Base-by-base conservation (phyloP, 2,888 invertebrate genomes). In the Sminthurides aquaticus region DNA sequence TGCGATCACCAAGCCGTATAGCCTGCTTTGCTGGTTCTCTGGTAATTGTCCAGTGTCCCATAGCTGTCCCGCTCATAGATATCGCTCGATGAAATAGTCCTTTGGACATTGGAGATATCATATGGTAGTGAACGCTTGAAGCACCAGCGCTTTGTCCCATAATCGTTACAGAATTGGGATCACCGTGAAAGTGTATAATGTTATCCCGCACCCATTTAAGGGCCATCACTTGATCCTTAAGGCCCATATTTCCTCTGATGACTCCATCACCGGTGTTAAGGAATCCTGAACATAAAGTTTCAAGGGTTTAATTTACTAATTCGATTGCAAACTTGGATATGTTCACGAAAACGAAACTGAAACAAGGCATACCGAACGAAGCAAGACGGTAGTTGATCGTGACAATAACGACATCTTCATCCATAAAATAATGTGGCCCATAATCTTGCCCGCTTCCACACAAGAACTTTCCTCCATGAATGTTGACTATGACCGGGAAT, bases 11-110 rank as follows among this genome's bases (percentile, higher is more conserved):
- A 34, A 72, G 67, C 20, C 67, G 64, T 3, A 65, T 49, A 2
- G 71, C 58, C 62, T 73, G 73, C 24, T 61, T 64, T 27, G 27
- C 62, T 1, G 70, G 69, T 20, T 70, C 64, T 22, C 71, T 43
- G 1, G 68, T 60, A 22, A 70, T 70, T 58, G 70, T 68, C 73
- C 73, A 73, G 26, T 71, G 71, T 29, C 67, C 68, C 20, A 73
- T 49, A 25, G 70, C 65, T 48, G 67, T 67, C 5, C 71, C 72
- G 62, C 67, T 67, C 67, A 70, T 67, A 1, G 69, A 67, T 5
- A 72, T 67, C 0, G 67, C 72, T 18, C 69, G 57, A 27, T 69
- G 67, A 49, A 72, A 72, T 8, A 72, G 28, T 24, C 71, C 71
- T 28, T 57, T 57, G 3, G 49, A 49, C 62, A 62, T 56, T 1